Conservation (phyloP, 2,797 vertebrate genomes). For the Myoxocephalus aenaeus region DNA sequence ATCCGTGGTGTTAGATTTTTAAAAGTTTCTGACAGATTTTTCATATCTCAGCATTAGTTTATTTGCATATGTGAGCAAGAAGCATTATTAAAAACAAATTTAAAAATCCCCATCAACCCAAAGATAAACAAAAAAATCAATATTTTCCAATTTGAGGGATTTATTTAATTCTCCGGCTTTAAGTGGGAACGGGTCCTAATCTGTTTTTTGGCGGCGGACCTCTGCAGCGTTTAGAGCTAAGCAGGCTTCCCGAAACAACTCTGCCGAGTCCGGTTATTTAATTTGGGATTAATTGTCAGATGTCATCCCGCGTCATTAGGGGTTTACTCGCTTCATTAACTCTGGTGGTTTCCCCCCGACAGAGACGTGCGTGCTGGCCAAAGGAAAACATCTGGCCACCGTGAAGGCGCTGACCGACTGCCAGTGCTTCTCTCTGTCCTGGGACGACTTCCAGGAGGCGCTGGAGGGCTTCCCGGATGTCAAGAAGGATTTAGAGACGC, state of each 20-base stretch:
- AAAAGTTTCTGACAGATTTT: background rate
- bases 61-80: slow-evolving; percentile 2
- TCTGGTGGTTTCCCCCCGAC: slow-evolving; percentile 46
- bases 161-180: slow-evolving; percentile 66
- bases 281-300: slow-evolving; percentile 76
- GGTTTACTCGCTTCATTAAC: slow-evolving; percentile 66
- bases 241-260: slow-evolving; percentile 51
- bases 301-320: slow-evolving; percentile 55
- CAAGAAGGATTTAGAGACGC: slow-evolving; percentile 74
- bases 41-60: background rate
- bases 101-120: slow-evolving; percentile 7
- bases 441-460: slow-evolving; percentile 69
- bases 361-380: slow-evolving; percentile 80
- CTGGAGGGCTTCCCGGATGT: slow-evolving; percentile 78
- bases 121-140: slow-evolving; percentile 33
- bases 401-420: slow-evolving; percentile 77
- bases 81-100: background rate
- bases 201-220: slow-evolving; percentile 56
- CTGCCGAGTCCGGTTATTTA: slow-evolving; percentile 49
- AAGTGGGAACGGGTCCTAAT: slow-evolving; percentile 55
- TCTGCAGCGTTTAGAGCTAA: slow-evolving; percentile 46
- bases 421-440: slow-evolving; percentile 82
- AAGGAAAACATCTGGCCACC: slow-evolving; percentile 79
- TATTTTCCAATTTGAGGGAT: slow-evolving; percentile 43
- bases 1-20: background rate